Evolutionary conservation across 2,888 invertebrate species (phyloP).

Genomic region (Rhaphigaster nebulosa): DNA sequence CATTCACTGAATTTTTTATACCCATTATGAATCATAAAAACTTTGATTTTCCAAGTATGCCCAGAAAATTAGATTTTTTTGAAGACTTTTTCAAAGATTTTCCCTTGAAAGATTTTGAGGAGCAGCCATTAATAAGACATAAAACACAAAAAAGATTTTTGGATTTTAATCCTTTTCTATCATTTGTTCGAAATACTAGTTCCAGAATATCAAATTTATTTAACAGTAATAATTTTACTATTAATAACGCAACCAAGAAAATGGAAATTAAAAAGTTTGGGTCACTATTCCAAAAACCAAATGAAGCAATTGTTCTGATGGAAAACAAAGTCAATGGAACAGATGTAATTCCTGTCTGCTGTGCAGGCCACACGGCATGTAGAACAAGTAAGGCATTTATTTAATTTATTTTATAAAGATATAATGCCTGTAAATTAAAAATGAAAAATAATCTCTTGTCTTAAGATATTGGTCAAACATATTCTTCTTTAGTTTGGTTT

Average conservation of each 20-base stretch:
- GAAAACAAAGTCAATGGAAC: conserved; percentile 27
- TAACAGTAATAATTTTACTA: background rate
- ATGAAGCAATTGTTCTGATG: background rate
- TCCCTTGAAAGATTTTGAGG: conserved; percentile 46
- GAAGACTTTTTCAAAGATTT: conserved; percentile 56
- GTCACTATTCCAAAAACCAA: background rate
- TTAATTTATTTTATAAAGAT: background rate
- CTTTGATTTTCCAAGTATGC: conserved; percentile 13
- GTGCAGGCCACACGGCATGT: conserved; percentile 47
- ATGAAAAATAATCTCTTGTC: background rate
- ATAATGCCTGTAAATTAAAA: background rate
- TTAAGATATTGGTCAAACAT: background rate
- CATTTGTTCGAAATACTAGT: conserved; percentile 45
- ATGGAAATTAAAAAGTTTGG: conserved; percentile 1
- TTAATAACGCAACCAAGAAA: background rate
- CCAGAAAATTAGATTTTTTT: conserved; percentile 53
- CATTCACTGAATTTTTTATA: conserved; percentile 58
- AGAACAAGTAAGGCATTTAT: conserved; percentile 33
- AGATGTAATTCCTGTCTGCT: conserved; percentile 28
- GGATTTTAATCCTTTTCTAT: conserved; percentile 24
- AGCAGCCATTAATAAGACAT: conserved; percentile 31
- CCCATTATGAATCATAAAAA: conserved; percentile 54
- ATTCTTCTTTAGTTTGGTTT: background rate
- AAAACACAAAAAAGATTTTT: conserved; percentile 28
- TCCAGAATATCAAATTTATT: conserved; percentile 31